These are phyloP conservation scores for Adela reaumurella DNA, from an alignment of 2,888 invertebrate species.

Conservation along the genomic window DNA sequence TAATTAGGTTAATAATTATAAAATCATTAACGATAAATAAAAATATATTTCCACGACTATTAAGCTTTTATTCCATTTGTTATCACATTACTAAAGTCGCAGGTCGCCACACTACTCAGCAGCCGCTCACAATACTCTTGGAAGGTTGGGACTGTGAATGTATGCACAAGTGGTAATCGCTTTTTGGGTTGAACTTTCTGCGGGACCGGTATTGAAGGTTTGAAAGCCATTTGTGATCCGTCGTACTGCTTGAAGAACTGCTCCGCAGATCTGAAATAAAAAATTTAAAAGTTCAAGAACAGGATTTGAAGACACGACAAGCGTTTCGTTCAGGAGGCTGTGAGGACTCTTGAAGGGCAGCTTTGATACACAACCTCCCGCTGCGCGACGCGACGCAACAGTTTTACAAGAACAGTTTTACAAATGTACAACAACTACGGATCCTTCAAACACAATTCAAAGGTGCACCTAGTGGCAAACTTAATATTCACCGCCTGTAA, in stretches of 20 bases:
- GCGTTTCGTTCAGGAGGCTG: too few species aligned
- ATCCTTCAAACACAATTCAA: too few species aligned
- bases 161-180: too few species aligned
- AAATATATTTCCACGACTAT: neutral
- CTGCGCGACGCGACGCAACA: too few species aligned
- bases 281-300: too few species aligned
- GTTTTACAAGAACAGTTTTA: too few species aligned
- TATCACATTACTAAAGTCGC: slow-evolving; percentile 8
- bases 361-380: too few species aligned
- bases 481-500: too few species aligned
- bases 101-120: slow-evolving; percentile 20
- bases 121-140: slow-evolving; percentile 35
- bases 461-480: too few species aligned
- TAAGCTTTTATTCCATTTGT: slow-evolving; percentile 1
- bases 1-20: neutral
- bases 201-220: slow-evolving; percentile 66
- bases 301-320: too few species aligned
- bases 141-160: slow-evolving; percentile 40
- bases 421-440: too few species aligned
- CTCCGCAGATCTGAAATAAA: slow-evolving; percentile 54
- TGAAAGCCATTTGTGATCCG: slow-evolving; percentile 69
- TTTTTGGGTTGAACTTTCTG: slow-evolving; percentile 33
- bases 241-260: slow-evolving; percentile 63
- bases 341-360: too few species aligned
- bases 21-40: neutral